Evolutionary conservation across 1,140 invertebrate genomes (phyloP), one percentile per base, ranked within the genome.

Genomic region (Heliconius nattereri): DNA sequence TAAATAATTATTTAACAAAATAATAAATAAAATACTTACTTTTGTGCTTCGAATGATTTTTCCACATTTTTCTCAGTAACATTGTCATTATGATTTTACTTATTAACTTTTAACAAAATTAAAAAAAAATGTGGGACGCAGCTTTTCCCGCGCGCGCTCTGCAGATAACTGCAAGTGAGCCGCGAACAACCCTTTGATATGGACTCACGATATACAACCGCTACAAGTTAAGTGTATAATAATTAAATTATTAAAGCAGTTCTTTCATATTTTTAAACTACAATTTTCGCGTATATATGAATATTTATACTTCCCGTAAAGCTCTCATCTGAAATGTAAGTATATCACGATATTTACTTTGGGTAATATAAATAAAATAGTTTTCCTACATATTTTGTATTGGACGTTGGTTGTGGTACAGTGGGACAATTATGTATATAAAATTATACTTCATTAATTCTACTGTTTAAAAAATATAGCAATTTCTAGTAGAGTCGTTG

Each of bases 41-140:
- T 95, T 96, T 96, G 84, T 96, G 96, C 84, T 96, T 96, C 7
- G 96, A 96, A 89, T 95, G 96, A 85, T 94, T 96, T 84, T 95
- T 96, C 96, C 95, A 96, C 85, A 96, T 95, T 85, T 95, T 95
- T 84, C 96, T 95, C 76, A 96, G 94, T 84, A 96, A 95, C 19
- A 96, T 96, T 92, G 92, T 90, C 92, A 94, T 94, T 80, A 1
- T 76, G 45, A 82, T 87, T 52, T 29, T 35, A 29, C 9, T 13
- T 70, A 40, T n/a, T 74, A 29, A 9, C 20, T 49, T 45, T 6
- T 52, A 40, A 52, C 71, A 45, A 71, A 78, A 75, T 82, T 83
- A 16, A 70, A 77, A 77, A 74, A 75, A 71, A 54, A 26, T 57
- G 8, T 26, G 20, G 73, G 78, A 85, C 71, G 81, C 85, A 83